phyloP scores from a whole-genome alignment of 2,888 invertebrate genomes.

The Pinctada fucata region DNA sequence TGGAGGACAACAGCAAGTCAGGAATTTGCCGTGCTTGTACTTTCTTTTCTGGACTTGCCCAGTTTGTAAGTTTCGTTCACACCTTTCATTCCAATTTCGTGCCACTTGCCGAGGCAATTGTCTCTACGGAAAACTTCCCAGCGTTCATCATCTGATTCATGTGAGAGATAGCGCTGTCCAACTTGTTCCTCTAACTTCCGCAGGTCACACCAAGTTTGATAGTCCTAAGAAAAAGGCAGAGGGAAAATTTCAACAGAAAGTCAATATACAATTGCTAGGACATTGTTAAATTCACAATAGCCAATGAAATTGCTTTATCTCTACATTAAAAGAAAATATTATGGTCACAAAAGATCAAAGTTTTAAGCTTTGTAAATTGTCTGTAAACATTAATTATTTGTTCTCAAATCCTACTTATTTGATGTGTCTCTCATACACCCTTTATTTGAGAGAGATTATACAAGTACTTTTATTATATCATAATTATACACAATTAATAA shows the following conservation, averaged over 20 bases:
- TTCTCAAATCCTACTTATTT: too few species aligned
- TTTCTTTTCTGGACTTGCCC: slow-evolving; percentile 65
- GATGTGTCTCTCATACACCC: too few species aligned
- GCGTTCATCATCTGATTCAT: slow-evolving; percentile 94
- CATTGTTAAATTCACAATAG: too few species aligned
- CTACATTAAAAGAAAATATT: too few species aligned
- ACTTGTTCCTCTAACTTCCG: slow-evolving; percentile 88
- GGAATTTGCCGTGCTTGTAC: slow-evolving; percentile 56
- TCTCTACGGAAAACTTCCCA: slow-evolving; percentile 84
- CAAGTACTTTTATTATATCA: too few species aligned
- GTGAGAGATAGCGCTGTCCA: slow-evolving; percentile 90
- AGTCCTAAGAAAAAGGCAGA: slow-evolving; percentile 81
- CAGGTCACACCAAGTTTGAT: slow-evolving; percentile 96
- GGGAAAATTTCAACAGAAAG: neutral
- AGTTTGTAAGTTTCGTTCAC: slow-evolving; percentile 70
- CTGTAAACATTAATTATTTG: too few species aligned
- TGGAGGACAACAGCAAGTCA: slow-evolving; percentile 43
- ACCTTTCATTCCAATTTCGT: slow-evolving; percentile 73
- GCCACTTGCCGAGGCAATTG: slow-evolving; percentile 76
- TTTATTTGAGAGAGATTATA: too few species aligned
- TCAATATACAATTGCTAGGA: neutral
- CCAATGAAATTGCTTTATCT: too few species aligned
- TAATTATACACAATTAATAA: too few species aligned
- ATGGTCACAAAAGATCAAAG: too few species aligned
- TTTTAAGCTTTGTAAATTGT: too few species aligned